Percentiles rank a stretch among this genome's conserved stretches.
Evolutionary conservation across 2,888 invertebrate genomes (phyloP).

Genomic region (Plutella xylostella): DNA sequence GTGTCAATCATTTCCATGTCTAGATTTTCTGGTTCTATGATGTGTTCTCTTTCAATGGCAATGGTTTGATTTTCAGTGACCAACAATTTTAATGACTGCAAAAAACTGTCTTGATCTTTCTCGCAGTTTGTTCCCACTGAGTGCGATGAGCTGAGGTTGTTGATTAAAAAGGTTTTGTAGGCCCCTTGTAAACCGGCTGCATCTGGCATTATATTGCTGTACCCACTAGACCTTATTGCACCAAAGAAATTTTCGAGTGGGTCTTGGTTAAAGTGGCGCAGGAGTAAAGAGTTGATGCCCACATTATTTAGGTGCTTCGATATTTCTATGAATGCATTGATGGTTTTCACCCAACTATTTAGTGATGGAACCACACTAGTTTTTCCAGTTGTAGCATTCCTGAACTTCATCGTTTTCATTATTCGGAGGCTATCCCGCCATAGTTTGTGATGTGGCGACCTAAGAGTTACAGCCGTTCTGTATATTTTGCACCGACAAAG

Average conservation of each 20-base stretch:
- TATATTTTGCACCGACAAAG: no score
- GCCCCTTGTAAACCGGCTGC: constrained; percentile 3
- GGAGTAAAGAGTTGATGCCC: constrained; percentile 10
- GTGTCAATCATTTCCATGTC: not conserved
- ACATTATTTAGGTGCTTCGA: constrained; percentile 2
- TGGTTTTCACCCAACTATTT: constrained; percentile 17
- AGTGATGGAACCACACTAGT: constrained; percentile 12
- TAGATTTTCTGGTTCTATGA: not conserved
- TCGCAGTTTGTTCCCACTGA: constrained; percentile 14
- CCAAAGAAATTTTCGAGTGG: constrained; percentile 18
- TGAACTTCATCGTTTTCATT: constrained; percentile 14
- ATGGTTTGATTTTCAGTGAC: not conserved
- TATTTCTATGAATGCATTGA: constrained; percentile 10
- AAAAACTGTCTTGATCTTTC: constrained; percentile 10
- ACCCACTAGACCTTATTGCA: constrained; percentile 15
- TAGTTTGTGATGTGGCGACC: no score
- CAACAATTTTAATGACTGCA: not conserved
- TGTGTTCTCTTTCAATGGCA: not conserved
- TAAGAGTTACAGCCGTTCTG: no score
- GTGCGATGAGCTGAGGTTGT: constrained; percentile 11
- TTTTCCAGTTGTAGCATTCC: constrained; percentile 4
- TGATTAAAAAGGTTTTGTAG: constrained; percentile 10
- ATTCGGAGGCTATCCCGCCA: constrained; percentile 13
- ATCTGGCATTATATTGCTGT: constrained; percentile 12
- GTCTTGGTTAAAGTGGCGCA: constrained; percentile 15